Evolutionary conservation across 2,888 invertebrate species (phyloP).

Genomic region (Pachycephus smyrnensis): DNA sequence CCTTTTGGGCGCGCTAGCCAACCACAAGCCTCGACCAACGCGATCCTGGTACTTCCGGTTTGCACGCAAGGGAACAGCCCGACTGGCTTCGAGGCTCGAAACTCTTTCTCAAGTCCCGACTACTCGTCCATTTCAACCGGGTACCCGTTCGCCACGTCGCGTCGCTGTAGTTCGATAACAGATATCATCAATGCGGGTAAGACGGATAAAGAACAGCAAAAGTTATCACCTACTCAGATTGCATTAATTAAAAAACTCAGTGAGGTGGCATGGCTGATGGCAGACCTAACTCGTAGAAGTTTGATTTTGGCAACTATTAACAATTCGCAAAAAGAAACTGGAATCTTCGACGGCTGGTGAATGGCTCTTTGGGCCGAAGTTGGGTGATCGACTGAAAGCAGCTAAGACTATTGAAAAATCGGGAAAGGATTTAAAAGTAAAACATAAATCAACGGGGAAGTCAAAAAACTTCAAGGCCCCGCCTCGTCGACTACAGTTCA

Average conservation of each 20-base stretch:
- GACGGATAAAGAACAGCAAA: too few relatives aligned
- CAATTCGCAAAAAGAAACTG: conserved; percentile 23
- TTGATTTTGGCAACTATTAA: conserved; percentile 23
- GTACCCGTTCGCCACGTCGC: too few relatives aligned
- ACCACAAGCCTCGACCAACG: too few relatives aligned
- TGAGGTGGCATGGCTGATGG: conserved; percentile 22
- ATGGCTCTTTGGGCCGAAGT: conserved; percentile 2
- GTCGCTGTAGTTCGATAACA: too few relatives aligned
- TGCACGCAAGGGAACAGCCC: too few relatives aligned
- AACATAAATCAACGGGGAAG: conserved; percentile 12
- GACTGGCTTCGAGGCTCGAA: too few relatives aligned
- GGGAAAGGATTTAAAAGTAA: conserved; percentile 19
- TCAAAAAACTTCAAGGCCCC: conserved; percentile 31
- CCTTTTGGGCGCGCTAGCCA: too few relatives aligned
- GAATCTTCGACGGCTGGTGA: conserved; percentile 10
- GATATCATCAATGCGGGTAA: conserved; percentile 23
- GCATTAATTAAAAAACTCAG: conserved; percentile 21
- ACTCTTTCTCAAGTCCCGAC: too few relatives aligned
- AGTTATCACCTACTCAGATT: neutral
- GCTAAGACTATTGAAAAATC: neutral
- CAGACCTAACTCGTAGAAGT: conserved; percentile 25
- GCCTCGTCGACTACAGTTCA: conserved; percentile 14
- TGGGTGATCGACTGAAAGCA: neutral
- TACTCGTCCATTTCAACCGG: too few relatives aligned
- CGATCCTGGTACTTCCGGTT: neutral